phyloP scores from a whole-genome alignment of 2,888 invertebrate species.

The Neria commutata region DNA sequence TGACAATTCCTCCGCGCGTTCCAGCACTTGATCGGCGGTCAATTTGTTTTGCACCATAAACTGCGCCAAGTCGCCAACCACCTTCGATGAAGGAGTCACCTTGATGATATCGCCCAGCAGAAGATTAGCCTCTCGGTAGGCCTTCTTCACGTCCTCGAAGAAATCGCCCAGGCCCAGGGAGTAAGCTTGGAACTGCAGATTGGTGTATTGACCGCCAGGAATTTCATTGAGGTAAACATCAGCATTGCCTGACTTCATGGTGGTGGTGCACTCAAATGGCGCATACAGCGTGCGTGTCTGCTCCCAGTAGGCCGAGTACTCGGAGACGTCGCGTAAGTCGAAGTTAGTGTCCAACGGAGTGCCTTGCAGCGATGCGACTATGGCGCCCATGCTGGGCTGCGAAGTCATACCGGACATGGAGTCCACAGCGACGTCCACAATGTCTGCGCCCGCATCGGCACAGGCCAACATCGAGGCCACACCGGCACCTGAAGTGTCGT shows the following conservation, averaged over 20 bases:
- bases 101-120: slow-evolving; percentile 97
- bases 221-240: slow-evolving; percentile 99
- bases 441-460: slow-evolving; percentile 91
- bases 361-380: slow-evolving; percentile 83
- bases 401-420: slow-evolving; percentile 99
- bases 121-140: slow-evolving; percentile 91
- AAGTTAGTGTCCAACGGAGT: slow-evolving; percentile 67
- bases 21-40: slow-evolving; percentile 79
- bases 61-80: slow-evolving; percentile 98
- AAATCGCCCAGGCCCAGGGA: slow-evolving; percentile 94
- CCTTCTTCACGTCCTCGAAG: slow-evolving; percentile 96
- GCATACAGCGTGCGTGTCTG: slow-evolving; percentile 94
- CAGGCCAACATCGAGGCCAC: slow-evolving; percentile 94
- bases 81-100: slow-evolving; percentile 98
- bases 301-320: slow-evolving; percentile 99
- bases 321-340: slow-evolving; percentile 81
- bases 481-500: slow-evolving; percentile 97
- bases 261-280: slow-evolving; percentile 97
- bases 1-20: slow-evolving; percentile 91
- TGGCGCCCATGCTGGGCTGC: slow-evolving; percentile 99
- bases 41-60: slow-evolving; percentile 99
- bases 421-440: slow-evolving; percentile 97
- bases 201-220: slow-evolving; percentile 99
- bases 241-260: slow-evolving; percentile 99
- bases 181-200: slow-evolving; percentile 98